Base-by-base conservation (phyloP, 2,797 vertebrate species). In the Acanthopagrus latus region DNA sequence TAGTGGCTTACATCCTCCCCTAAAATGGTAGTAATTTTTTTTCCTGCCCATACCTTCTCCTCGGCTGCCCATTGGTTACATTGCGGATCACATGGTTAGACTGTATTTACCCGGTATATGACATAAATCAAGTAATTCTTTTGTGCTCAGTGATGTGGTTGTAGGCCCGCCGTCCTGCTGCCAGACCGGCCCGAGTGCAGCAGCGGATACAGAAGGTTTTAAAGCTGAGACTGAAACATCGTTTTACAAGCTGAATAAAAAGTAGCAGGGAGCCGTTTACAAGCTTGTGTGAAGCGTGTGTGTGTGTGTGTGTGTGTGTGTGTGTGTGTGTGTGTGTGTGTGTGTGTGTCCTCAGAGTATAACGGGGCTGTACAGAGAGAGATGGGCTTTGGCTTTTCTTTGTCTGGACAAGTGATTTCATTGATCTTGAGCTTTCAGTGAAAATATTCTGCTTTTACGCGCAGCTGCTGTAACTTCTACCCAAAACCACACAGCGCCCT, bases 71-170 rank as follows among this genome's bases (percentile, higher is more conserved):
- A 98, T 98, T 97, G 97, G 97, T 95, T 94, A 92, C 48, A 57
- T 17, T 57, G 87, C 64, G 86, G 93, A 91, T 97, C 97, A 98
- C 97, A 95, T 98, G 97, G 96, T 95, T 93, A 18, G 85, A 92
- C 87, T 85, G 95, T 97, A 96, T 97, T 97, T 96, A 97, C 95
- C 95, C 96, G 93, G 95, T 95, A 95, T 88, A 90, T 83, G 57
- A 86, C 94, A 96, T 97, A 96, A 97, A 98, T 97, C 96, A 96
- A 93, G 95, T 94, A 92, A 91, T 96, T 95, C 87, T 91, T 91
- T 92, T 92, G 89, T 91, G 86, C 80, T 88, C 75, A 84, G 76
- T 87, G 76, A 87, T 71, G 85, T 78, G 74, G 85, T 58, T 58
- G 65, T 57, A 20, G 69, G 80, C 71, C 84, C 44, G 7, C 13